phyloP scores from a whole-genome alignment of 2,797 vertebrate genomes.

The Gouania willdenowi region DNA sequence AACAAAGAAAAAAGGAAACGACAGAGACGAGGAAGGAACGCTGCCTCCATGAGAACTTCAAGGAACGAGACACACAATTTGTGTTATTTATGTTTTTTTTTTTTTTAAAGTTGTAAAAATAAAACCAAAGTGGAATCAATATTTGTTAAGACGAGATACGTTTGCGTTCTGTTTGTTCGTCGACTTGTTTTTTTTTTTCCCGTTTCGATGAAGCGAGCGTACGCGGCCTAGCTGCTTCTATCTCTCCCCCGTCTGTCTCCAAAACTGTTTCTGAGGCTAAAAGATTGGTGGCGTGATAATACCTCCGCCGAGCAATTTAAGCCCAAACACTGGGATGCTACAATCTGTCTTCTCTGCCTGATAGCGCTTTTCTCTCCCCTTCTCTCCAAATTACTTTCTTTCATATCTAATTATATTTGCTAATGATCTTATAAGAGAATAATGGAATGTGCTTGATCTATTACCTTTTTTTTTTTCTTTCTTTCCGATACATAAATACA shows the following conservation, averaged over 20 bases:
- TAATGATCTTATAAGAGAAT: conserved; percentile 86
- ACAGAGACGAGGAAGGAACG: conserved; percentile 24
- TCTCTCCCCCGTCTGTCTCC: conserved; percentile 61
- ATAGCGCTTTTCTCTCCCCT: conserved; percentile 82
- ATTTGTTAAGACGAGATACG: too few species aligned
- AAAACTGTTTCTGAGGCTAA: conserved; percentile 77
- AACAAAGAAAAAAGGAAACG: conserved; percentile 62
- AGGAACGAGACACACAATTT: conserved; percentile 45
- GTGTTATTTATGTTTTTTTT: too few species aligned
- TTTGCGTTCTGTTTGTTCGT: too few species aligned
- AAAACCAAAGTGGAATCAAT: conserved; percentile 46
- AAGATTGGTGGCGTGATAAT: conserved; percentile 77
- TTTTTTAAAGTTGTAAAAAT: conserved; percentile 54
- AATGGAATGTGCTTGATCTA: conserved; percentile 85
- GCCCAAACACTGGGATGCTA: conserved; percentile 81
- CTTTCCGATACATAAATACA: conserved; percentile 81
- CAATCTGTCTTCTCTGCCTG: conserved; percentile 84
- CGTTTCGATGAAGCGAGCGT: conserved; percentile 54
- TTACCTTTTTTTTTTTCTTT: conserved; percentile 81
- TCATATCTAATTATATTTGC: conserved; percentile 85
- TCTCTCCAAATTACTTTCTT: conserved; percentile 83
- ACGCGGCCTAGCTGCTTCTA: conserved; percentile 58
- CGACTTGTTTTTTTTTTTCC: too few species aligned
- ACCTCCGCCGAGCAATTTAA: conserved; percentile 82
- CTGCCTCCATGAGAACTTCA: conserved; percentile 50